A percentile compares a stretch with the other conserved stretches of the same genome.
These are phyloP conservation scores for Synodontis membranacea DNA, from an alignment of 2,113 vertebrate genomes.

Conservation along the genomic window DNA sequence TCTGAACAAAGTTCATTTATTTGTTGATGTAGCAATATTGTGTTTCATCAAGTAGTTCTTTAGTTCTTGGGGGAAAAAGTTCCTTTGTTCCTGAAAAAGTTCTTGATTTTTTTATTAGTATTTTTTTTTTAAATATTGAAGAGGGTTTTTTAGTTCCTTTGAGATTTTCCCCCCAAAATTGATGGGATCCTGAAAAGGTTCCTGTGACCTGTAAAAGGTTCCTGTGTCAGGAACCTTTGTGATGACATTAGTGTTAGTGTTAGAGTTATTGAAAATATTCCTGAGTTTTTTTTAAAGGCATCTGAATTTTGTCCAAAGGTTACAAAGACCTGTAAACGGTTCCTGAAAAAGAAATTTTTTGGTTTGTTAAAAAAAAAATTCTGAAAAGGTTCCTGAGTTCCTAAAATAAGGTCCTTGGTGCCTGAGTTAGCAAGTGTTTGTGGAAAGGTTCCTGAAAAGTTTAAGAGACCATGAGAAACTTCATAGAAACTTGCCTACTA, in stretches of 20 bases:
- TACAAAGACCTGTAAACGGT: background rate
- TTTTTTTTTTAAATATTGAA: background rate
- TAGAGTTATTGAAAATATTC: too few relatives aligned
- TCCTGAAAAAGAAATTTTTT: background rate
- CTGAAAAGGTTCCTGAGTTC: background rate
- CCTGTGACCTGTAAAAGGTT: background rate
- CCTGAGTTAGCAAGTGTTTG: background rate
- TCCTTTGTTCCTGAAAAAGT: background rate
- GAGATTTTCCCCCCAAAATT: too few relatives aligned
- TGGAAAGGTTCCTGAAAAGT: constrained; percentile 7
- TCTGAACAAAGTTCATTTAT: background rate
- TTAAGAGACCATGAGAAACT: background rate
- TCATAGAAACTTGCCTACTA: background rate
- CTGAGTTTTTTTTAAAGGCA: background rate
- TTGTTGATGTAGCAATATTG: background rate
- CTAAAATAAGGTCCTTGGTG: background rate
- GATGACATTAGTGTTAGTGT: too few relatives aligned
- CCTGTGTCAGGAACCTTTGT: too few relatives aligned
- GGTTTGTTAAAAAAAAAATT: background rate
- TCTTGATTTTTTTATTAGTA: background rate
- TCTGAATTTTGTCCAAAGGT: background rate
- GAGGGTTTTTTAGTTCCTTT: background rate
- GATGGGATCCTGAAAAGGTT: background rate
- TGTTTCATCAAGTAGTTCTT: background rate
- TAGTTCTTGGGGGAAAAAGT: background rate